phyloP scores from a whole-genome alignment of 2,888 invertebrate genomes.

The Diplolepis rosae region DNA sequence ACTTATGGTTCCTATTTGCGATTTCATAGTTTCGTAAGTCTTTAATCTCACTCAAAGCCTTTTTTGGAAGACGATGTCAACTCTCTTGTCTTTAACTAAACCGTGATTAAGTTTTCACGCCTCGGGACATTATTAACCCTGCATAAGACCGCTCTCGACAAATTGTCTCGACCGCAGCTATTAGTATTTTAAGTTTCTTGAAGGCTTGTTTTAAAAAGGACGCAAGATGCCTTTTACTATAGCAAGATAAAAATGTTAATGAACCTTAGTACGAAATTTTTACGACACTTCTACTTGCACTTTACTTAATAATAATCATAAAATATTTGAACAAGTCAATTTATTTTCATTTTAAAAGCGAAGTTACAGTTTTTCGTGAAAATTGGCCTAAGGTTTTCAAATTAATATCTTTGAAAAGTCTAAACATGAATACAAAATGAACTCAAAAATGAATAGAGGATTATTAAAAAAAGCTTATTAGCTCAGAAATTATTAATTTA shows the following conservation, averaged over 20 bases:
- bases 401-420: too few species aligned
- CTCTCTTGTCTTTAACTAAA: conserved; percentile 24
- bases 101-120: conserved; percentile 29
- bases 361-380: too few species aligned
- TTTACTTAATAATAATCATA: too few species aligned
- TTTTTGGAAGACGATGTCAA: conserved; percentile 18
- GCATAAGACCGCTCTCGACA: conserved; percentile 24
- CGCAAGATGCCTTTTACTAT: background rate
- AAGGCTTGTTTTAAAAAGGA: background rate
- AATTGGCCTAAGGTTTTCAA: too few species aligned
- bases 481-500: too few species aligned
- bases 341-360: too few species aligned
- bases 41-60: conserved; percentile 14
- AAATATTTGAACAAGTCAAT: too few species aligned
- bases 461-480: too few species aligned
- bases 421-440: too few species aligned
- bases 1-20: background rate
- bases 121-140: conserved; percentile 27
- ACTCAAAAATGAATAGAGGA: too few species aligned
- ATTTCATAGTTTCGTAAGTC: conserved; percentile 7
- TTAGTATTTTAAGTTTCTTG: conserved; percentile 18
- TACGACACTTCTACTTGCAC: too few species aligned
- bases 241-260: conserved; percentile 8
- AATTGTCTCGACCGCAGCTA: conserved; percentile 26
- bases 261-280: too few species aligned